phyloP scores from a whole-genome alignment of 35 echinoderm and acorn worm species.

The Anneissia japonica region DNA sequence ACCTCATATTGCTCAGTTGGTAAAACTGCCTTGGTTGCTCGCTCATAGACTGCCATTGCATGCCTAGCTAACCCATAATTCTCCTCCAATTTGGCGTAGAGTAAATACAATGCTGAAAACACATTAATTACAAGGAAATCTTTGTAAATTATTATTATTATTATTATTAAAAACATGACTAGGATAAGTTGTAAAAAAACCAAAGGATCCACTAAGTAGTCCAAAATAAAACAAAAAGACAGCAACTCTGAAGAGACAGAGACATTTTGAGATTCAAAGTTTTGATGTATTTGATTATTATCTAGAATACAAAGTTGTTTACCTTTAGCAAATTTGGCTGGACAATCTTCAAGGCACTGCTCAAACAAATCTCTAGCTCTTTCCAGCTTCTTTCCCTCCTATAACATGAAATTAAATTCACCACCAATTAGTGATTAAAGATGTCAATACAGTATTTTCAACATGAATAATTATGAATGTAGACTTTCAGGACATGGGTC shows the following conservation, averaged over 20 bases:
- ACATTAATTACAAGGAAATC: too few relatives aligned
- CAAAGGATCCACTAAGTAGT: too few relatives aligned
- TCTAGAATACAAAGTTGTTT: background rate
- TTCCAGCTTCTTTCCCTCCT: conserved; percentile 97
- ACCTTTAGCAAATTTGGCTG: conserved; percentile 94
- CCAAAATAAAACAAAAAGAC: too few relatives aligned
- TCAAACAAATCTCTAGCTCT: conserved; percentile 96
- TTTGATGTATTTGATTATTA: background rate
- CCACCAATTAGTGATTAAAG: background rate
- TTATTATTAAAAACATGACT: too few relatives aligned
- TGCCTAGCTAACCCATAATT: conserved; percentile 85
- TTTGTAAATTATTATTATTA: too few relatives aligned
- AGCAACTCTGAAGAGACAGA: too few relatives aligned
- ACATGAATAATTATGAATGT: too few relatives aligned
- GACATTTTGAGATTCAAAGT: too few relatives aligned
- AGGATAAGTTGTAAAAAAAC: too few relatives aligned
- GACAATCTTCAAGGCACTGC: conserved; percentile 89
- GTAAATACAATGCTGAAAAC: conserved; percentile 65
- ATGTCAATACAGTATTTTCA: too few relatives aligned
- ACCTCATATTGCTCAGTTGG: conserved; percentile 97
- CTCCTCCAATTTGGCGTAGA: conserved; percentile 96
- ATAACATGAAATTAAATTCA: conserved; percentile 3
- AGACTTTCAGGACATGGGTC: too few relatives aligned
- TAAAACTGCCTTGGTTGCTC: conserved; percentile 85
- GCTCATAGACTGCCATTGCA: conserved; percentile 95